Evolutionary conservation across 2,797 vertebrate species (phyloP).

Genomic region (Mormyrops boulengeri): DNA sequence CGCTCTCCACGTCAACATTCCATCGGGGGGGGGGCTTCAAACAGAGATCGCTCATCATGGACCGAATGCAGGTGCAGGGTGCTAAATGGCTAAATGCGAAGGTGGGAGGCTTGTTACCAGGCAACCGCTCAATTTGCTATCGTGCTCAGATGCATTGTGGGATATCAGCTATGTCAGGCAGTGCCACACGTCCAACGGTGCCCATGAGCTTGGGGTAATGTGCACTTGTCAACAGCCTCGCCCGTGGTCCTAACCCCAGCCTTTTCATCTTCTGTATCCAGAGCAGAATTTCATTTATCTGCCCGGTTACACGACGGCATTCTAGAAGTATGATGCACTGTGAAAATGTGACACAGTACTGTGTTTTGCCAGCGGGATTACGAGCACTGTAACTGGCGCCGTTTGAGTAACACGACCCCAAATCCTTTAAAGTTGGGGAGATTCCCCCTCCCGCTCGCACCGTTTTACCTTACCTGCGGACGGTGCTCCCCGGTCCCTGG

Average conservation of each 20-base stretch:
- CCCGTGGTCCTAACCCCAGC: neutral
- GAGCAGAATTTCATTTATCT: neutral
- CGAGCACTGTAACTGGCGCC: neutral
- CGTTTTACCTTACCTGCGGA: constrained; percentile 45
- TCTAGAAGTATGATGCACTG: neutral
- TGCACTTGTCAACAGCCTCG: neutral
- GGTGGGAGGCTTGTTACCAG: neutral
- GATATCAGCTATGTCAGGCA: neutral
- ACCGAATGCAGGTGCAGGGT: neutral
- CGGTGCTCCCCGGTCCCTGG: constrained; percentile 44
- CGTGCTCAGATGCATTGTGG: neutral
- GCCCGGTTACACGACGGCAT: neutral
- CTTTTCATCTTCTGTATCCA: neutral
- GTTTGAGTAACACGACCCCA: constrained; percentile 29
- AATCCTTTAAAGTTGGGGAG: constrained; percentile 13
- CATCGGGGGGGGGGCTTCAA: neutral
- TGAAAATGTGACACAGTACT: neutral
- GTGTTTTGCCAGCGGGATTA: constrained; percentile 11
- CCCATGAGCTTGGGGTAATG: neutral
- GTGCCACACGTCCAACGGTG: neutral
- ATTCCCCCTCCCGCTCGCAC: constrained; percentile 39
- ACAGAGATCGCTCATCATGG: neutral
- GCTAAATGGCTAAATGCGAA: neutral
- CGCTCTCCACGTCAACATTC: neutral
- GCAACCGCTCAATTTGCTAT: neutral